phyloP scores from a whole-genome alignment of 2,113 vertebrate genomes.

The Nyctereutes procyonoides region DNA sequence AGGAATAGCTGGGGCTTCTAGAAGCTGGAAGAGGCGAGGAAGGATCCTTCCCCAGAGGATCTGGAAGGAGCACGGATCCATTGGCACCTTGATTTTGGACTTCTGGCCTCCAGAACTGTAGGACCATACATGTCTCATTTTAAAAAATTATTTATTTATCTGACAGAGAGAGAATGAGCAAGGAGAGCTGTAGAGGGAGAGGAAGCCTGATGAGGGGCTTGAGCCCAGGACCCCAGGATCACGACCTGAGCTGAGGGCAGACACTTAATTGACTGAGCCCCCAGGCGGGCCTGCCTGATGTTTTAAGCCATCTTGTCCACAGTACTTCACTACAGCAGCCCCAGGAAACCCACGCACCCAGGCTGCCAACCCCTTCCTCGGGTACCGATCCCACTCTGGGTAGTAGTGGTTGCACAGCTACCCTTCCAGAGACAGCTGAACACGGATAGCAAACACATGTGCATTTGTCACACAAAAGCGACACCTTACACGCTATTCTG shows the following conservation, averaged over 20 bases:
- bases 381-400: background rate
- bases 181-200: too few relatives aligned
- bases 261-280: too few relatives aligned
- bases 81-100: background rate
- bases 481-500: background rate
- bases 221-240: too few relatives aligned
- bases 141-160: too few relatives aligned
- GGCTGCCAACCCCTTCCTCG: background rate
- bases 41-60: background rate
- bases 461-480: background rate
- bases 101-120: background rate
- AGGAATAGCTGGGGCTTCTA: too few relatives aligned
- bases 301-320: background rate
- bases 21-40: background rate
- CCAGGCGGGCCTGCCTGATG: background rate
- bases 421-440: background rate
- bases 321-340: background rate
- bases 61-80: fast-evolving
- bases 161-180: too few relatives aligned
- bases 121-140: background rate
- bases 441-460: fast-evolving
- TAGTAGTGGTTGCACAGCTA: background rate
- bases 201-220: too few relatives aligned
- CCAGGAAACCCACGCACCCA: background rate
- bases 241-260: too few relatives aligned